Base-by-base conservation (phyloP, 53 echinoderm and acorn worm genomes). In the Astropecten irregularis region DNA sequence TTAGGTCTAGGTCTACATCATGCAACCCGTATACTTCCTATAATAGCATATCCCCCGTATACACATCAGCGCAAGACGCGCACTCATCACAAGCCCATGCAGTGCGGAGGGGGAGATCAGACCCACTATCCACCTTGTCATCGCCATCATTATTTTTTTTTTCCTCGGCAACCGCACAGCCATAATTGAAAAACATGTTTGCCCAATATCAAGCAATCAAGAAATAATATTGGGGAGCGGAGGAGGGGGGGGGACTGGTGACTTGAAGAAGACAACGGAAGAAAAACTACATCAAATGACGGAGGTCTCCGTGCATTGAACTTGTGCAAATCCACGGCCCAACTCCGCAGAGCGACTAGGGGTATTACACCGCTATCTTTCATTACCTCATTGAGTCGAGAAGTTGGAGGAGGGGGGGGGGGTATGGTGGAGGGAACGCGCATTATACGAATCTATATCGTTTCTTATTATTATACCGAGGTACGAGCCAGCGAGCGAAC, bases 161-260 rank as follows among this genome's bases (percentile, higher is more conserved):
- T 56, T 19, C 76, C 76, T 49, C 76, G 30, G 32, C 76, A 76
- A 76, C 57, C 76, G 39, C 76, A n/a, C n/a, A 38, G 39, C 76
- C 57, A 76, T 76, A 76, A 76, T 76, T 76, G 76, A 76, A 76
- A 76, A 76, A 76, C 76, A 76, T 76, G 76, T 76, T 76, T 76
- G 76, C 59, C 40, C 37, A 76, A 76, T 76, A 76, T 76, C 76
- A 76, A 39, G 76, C 76, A 76, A 76, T 76, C 76, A 76, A 76
- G 76, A 58, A 76, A 76, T 76, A 76, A 76, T 76, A 76, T 76
- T 76, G 25, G 76, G 56, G 58, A 26, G 58, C 57, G 57, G 76
- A 76, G 76, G 76, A n/a, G n/a, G n/a, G n/a, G n/a, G n/a, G n/a
- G n/a, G n/a, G n/a, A n/a, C n/a, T n/a, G n/a, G n/a, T n/a, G 26